Percentiles rank a stretch among this genome's conserved stretches.
Evolutionary conservation across 2,797 vertebrate genomes (phyloP).

Genomic region (Melanotaenia pygmaea): DNA sequence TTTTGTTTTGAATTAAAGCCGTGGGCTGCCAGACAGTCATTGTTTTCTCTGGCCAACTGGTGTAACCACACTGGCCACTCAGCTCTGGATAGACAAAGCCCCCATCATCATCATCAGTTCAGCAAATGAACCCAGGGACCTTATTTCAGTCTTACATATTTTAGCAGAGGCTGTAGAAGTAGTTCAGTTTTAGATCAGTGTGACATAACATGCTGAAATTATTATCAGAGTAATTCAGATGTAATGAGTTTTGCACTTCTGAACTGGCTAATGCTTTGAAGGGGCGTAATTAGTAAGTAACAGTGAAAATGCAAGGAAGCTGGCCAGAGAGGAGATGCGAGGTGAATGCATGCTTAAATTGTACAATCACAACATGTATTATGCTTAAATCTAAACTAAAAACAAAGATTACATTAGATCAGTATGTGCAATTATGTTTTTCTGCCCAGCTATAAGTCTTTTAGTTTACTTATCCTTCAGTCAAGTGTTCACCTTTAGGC

Average conservation of each 20-base stretch:
- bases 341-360: constrained; percentile 9
- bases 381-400: neutral
- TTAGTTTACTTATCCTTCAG: too few species aligned
- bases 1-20: constrained; percentile 30
- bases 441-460: too few species aligned
- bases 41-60: constrained; percentile 37
- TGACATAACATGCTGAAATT: constrained; percentile 58
- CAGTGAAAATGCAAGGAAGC: constrained; percentile 5
- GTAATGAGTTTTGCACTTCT: constrained; percentile 34
- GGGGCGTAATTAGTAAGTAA: constrained; percentile 47
- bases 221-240: constrained; percentile 50
- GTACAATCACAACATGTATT: constrained; percentile 1
- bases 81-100: constrained; percentile 23
- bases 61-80: constrained; percentile 42
- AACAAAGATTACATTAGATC: too few species aligned
- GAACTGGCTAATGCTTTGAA: constrained; percentile 33
- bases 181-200: constrained; percentile 13
- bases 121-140: constrained; percentile 37
- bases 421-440: too few species aligned
- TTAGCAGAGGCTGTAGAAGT: constrained; percentile 11
- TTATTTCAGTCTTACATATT: constrained; percentile 6
- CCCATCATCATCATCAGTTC: constrained; percentile 4
- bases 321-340: neutral
- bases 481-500: neutral
- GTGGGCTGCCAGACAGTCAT: constrained; percentile 25